phyloP scores from a whole-genome alignment of 2,797 vertebrate genomes.

The Myiothlypis chrysogaster region DNA sequence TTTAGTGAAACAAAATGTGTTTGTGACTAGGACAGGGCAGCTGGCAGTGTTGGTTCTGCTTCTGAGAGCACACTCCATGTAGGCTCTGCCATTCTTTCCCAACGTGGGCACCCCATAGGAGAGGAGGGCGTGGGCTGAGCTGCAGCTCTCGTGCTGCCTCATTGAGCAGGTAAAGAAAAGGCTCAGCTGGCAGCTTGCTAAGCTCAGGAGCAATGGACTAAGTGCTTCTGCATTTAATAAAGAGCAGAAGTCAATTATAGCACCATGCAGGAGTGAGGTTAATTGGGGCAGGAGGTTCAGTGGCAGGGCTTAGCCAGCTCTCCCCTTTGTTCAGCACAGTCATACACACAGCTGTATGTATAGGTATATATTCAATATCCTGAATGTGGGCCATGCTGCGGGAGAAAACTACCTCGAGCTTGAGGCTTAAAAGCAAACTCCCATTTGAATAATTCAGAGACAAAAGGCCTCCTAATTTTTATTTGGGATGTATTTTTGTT shows the following conservation, averaged over 20 bases:
- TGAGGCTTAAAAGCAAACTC: conserved; percentile 6
- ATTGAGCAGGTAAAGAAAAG: not conserved
- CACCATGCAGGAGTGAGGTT: not conserved
- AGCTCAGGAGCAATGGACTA: not conserved
- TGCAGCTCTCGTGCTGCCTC: not conserved
- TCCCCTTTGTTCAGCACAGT: not conserved
- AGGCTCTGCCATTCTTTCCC: not conserved
- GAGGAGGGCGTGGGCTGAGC: not conserved
- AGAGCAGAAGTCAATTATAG: conserved; percentile 19
- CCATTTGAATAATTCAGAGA: conserved; percentile 1
- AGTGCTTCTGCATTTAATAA: not conserved
- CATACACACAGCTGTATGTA: not conserved
- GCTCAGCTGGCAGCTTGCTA: not conserved
- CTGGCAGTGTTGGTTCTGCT: not conserved
- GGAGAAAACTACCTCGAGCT: not conserved
- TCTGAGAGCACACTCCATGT: not conserved
- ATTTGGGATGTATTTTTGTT: not conserved
- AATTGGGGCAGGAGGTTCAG: conserved; percentile 3
- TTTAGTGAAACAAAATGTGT: not conserved
- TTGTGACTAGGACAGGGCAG: not conserved
- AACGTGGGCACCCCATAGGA: fast-evolving
- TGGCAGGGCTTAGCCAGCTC: not conserved
- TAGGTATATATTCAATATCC: not conserved
- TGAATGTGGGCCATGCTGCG: not conserved
- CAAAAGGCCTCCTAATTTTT: conserved; percentile 9